Conservation (phyloP, 2,113 vertebrate genomes). For the Bos javanicus region DNA sequence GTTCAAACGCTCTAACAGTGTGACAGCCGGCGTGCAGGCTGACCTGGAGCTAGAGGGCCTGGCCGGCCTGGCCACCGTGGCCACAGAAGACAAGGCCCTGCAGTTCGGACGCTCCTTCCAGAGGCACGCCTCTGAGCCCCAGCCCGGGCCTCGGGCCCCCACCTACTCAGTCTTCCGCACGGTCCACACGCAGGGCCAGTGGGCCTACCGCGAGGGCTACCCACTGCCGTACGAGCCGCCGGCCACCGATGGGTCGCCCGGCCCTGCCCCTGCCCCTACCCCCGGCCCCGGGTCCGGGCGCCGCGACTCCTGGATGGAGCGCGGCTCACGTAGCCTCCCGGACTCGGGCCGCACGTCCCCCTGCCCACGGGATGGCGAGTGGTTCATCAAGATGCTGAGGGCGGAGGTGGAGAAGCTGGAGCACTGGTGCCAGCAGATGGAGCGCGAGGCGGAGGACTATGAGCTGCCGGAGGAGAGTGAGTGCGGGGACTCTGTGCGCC, state of each 20-base stretch:
- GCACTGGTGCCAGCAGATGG: slow-evolving; percentile 98
- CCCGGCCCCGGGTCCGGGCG: slow-evolving; percentile 70
- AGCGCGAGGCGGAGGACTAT: slow-evolving; percentile 94
- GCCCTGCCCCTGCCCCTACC: slow-evolving; percentile 75
- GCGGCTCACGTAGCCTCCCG: slow-evolving; percentile 95
- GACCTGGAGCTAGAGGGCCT: slow-evolving; percentile 97
- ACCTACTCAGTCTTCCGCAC: slow-evolving; percentile 95
- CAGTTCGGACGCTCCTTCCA: slow-evolving; percentile 98
- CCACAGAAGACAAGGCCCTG: slow-evolving; percentile 95
- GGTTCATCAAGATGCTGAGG: slow-evolving; percentile 96
- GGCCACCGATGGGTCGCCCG: slow-evolving; percentile 82
- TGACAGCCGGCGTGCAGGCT: slow-evolving; percentile 96
- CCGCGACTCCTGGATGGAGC: slow-evolving; percentile 88
- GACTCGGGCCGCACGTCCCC: slow-evolving; percentile 95
- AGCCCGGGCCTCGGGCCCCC: slow-evolving; percentile 83
- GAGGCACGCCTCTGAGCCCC: slow-evolving; percentile 94
- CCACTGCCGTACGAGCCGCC: slow-evolving; percentile 89
- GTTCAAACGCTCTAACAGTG: slow-evolving; percentile 99
- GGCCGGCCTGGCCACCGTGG: slow-evolving; percentile 85
- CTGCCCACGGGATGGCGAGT: slow-evolving; percentile 94
- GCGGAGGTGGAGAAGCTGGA: slow-evolving; percentile 98
- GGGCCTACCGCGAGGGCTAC: slow-evolving; percentile 96
- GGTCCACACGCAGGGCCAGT: slow-evolving; percentile 98
- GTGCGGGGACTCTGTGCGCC: slow-evolving; percentile 40
- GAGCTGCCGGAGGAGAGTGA: slow-evolving; percentile 96